Evolutionary conservation across 2,888 invertebrate genomes (phyloP).

Genomic region (Eupithecia insigniata): DNA sequence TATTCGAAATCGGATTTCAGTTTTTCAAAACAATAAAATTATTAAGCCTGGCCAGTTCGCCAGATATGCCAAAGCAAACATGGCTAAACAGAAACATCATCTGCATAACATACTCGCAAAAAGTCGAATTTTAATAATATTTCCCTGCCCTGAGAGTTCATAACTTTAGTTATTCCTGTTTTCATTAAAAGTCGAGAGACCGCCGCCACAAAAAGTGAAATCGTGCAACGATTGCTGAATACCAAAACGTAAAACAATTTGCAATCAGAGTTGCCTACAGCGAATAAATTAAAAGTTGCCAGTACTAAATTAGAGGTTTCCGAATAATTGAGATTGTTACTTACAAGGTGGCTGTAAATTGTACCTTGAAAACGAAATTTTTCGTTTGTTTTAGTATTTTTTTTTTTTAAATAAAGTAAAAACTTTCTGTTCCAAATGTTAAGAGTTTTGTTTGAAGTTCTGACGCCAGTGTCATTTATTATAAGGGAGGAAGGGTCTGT

Average conservation of each 20-base stretch:
- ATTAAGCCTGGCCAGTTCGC: background rate
- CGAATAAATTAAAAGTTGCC: constrained; percentile 72
- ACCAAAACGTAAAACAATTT: constrained; percentile 69
- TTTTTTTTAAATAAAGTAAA: constrained; percentile 33
- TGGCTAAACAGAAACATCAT: background rate
- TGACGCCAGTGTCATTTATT: constrained; percentile 19
- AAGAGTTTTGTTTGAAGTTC: constrained; percentile 32
- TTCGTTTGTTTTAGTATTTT: constrained; percentile 32
- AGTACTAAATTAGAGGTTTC: constrained; percentile 65
- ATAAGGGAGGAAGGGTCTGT: background rate
- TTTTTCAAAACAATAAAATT: too few relatives aligned
- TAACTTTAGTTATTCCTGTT: constrained; percentile 41
- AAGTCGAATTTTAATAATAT: constrained; percentile 7
- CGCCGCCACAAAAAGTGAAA: constrained; percentile 49
- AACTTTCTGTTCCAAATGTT: constrained; percentile 37
- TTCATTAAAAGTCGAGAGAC: constrained; percentile 43
- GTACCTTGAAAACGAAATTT: constrained; percentile 40
- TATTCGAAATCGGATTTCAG: too few relatives aligned
- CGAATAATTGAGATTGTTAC: constrained; percentile 67
- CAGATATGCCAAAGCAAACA: background rate
- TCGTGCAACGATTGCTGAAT: constrained; percentile 60
- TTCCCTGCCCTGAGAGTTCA: constrained; percentile 21
- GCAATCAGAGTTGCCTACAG: constrained; percentile 66
- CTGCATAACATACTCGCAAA: background rate
- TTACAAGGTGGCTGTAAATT: constrained; percentile 50